A percentile compares a stretch with the other conserved stretches of the same genome.
These are phyloP conservation scores for Athalia circularis DNA, from an alignment of 2,888 invertebrate genomes.

Conservation along the genomic window DNA sequence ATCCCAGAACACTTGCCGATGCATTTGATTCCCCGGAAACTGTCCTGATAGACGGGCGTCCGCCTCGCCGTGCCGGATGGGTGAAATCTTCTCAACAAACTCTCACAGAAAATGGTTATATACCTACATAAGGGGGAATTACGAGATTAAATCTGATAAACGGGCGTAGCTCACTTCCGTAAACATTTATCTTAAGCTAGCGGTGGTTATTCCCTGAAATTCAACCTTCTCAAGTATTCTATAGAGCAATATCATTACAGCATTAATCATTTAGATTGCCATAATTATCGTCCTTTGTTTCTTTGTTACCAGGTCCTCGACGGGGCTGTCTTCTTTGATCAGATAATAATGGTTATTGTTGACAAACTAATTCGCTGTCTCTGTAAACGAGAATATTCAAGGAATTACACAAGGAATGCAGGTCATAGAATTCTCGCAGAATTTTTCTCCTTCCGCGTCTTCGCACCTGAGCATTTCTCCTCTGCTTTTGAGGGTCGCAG, in stretches of 20 bases:
- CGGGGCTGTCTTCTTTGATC: not conserved
- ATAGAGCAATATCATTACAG: not conserved
- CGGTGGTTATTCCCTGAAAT: not conserved
- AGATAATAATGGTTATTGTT: conserved; percentile 10
- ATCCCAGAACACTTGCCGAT: conserved; percentile 36
- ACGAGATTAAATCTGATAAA: conserved; percentile 13
- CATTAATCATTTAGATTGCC: conserved; percentile 7
- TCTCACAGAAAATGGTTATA: not conserved
- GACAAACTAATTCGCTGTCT: not conserved
- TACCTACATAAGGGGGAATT: not conserved
- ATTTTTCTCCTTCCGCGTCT: too few relatives aligned
- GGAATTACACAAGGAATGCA: not conserved
- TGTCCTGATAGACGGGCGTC: conserved; percentile 11
- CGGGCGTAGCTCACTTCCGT: conserved; percentile 4
- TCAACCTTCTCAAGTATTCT: not conserved
- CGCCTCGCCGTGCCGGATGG: not conserved
- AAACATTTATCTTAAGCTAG: conserved; percentile 4
- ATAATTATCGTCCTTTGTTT: not conserved
- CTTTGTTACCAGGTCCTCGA: not conserved
- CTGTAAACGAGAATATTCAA: not conserved
- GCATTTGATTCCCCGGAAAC: conserved; percentile 35
- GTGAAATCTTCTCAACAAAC: conserved; percentile 1
- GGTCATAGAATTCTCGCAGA: not conserved
- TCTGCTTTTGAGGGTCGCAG: too few relatives aligned
- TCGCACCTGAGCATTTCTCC: too few relatives aligned